A percentile compares a stretch with the other conserved stretches of the same genome.
Evolutionary conservation across 2,797 vertebrate genomes (phyloP).

Genomic region (Scomberomorus guttatus): DNA sequence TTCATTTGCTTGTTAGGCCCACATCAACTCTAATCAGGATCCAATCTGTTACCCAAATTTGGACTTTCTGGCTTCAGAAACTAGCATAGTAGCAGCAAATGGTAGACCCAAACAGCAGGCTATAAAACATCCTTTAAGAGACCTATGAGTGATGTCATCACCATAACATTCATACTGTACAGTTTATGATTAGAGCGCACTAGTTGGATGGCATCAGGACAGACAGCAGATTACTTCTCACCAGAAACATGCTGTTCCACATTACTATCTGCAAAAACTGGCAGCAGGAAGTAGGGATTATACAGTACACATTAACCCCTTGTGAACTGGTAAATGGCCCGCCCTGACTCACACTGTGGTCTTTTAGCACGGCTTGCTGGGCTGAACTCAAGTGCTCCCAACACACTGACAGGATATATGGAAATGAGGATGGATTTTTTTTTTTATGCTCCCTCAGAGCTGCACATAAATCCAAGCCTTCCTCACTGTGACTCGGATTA

Average conservation of each 20-base stretch:
- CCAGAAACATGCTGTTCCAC: conserved; percentile 37
- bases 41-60: not conserved
- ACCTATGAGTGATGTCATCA: not conserved
- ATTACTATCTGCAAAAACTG: conserved; percentile 22
- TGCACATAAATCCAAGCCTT: conserved; percentile 47
- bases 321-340: conserved; percentile 14
- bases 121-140: not conserved
- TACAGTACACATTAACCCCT: conserved; percentile 26
- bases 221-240: conserved; percentile 39
- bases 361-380: conserved; percentile 15
- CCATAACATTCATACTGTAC: not conserved
- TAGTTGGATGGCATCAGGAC: not conserved
- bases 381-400: conserved; percentile 5
- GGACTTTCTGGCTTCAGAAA: not conserved
- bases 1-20: not conserved
- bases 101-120: too few species aligned
- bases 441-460: conserved; percentile 38
- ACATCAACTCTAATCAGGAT: conserved; percentile 5
- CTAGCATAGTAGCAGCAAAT: too few species aligned
- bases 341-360: not conserved
- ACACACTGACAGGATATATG: conserved; percentile 34
- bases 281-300: conserved; percentile 24
- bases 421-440: conserved; percentile 32
- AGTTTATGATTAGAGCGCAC: conserved; percentile 3
- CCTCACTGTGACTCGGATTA: conserved; percentile 66